Base-by-base conservation (phyloP, 2,113 vertebrate genomes). In the Amblyopsis rosae region DNA sequence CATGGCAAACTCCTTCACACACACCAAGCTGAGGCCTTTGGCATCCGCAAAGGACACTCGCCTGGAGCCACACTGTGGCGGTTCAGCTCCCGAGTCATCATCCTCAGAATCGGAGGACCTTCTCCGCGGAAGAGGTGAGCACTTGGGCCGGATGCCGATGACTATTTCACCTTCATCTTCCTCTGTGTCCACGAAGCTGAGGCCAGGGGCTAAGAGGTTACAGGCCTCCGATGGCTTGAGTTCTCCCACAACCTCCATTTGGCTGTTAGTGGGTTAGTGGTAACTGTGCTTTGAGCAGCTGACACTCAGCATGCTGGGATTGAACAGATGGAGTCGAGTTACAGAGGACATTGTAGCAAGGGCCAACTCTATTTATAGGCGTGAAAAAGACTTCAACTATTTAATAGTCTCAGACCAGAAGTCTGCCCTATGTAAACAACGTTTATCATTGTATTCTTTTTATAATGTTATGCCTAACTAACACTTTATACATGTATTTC, bases 21-120 rank as follows among this genome's bases (percentile, higher is more conserved):
- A 94, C 54, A 98, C 96, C 62, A 99, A 93, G 83, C 92, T 92
- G 74, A 97, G 92, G 51, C 98, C 98, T 72, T 95, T 94, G 35
- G 91, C 89, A 62, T 99, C 98, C 8, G 97, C 98, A 78, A 99
- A 99, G 4, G 96, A 99, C 82, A 99, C 98, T 79, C 94, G 95
- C 75, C 98, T 94, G 65, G 86, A 86, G 70, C 81, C 86, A 15
- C 56, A 84, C 4, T 51, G 67, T 0, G 84, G 86, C 1, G 76
- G 82, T 55, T 86, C 84, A 1, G 79, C 70, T 1, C 86, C 90
- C 0, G 65, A 89, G 19, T 93, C 92, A 33, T 93, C 92, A 10
- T 92, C 91, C 0, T 88, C 85, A 1, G 56, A 67, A 3, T 13
- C 13, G 0, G 88, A 91, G 73, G 72, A 84, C 67, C 72, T 90